Base-by-base conservation (phyloP, 2,113 vertebrate genomes). In the Silurus asotus region DNA sequence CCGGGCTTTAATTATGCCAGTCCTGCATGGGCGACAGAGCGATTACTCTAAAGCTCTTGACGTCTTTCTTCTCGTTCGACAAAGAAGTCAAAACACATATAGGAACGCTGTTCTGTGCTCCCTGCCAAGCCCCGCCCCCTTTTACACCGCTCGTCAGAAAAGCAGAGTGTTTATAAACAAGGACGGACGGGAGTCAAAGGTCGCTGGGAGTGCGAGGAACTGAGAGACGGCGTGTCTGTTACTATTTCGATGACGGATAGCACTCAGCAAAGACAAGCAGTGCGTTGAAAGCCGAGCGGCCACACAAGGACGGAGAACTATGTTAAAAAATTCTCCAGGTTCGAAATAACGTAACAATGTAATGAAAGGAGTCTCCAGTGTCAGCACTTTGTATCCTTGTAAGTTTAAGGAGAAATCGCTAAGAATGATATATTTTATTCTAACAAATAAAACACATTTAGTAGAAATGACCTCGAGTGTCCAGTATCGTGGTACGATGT, bases 111-210 rank as follows among this genome's bases (percentile, higher is more conserved):
- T 17, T 15, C 20, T 4, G 10, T 1, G 2, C 74, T 17, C 83
- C 23, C 59, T 8, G 28, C 45, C 28, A 20, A 13, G 1, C 76
- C 55, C 7, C 8, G 8, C 15, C 20, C 75, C 69, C 67, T 14
- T 83, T 65, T 61, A 56, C 80, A 67, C 61, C 59, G 80, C 80
- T 65, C 58, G 80, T 83, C 86, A 77, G 72, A 58, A 37, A 67
- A 77, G 86, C 80, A 67, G 76, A 65, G 83, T 48, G 72, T 82
- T 87, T 82, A 83, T 87, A 82, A 87, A 83, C 86, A 87, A 67
- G 80, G 81, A 87, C 80, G 61, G 80, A 58, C 14, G 0, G 51
- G 86, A 37, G 86, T 87, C 70, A 77, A 77, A 77, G 86, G 80
- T 82, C 80, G 23, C 20, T 15, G 61, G 59, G 48, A 64, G 80